phyloP scores from a whole-genome alignment of 2,113 vertebrate species.

The Python bivittatus region DNA sequence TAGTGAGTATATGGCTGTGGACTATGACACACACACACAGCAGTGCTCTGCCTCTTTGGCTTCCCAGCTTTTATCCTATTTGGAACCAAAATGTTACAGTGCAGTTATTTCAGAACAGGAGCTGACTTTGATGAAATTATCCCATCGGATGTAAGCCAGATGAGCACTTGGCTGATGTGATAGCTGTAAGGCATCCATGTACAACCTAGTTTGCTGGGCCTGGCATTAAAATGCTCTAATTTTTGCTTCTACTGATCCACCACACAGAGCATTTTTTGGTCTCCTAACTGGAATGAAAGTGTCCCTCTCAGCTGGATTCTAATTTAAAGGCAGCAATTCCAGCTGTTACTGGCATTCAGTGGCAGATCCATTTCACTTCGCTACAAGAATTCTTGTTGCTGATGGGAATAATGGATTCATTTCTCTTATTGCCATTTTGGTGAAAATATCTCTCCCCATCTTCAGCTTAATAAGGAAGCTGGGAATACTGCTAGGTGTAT shows the following conservation, averaged over 20 bases:
- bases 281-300: not conserved
- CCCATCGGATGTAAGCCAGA: not conserved
- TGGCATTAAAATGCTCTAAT: not conserved
- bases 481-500: rapidly evolving
- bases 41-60: not conserved
- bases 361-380: slow-evolving; percentile 8
- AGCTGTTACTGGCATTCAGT: not conserved
- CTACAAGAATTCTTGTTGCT: not conserved
- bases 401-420: not conserved
- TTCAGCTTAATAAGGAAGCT: not conserved
- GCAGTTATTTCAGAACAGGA: not conserved
- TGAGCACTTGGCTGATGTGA: not conserved
- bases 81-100: not conserved
- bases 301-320: not conserved
- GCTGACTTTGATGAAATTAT: slow-evolving; percentile 16
- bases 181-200: slow-evolving; percentile 3
- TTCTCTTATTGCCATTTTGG: not conserved
- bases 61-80: not conserved
- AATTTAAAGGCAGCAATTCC: slow-evolving; percentile 26
- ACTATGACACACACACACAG: not conserved
- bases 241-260: slow-evolving; percentile 7
- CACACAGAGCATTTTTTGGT: not conserved
- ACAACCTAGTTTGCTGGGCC: not conserved
- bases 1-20: not conserved
- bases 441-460: not conserved